Evolutionary conservation across 2,113 vertebrate species (phyloP).

Genomic region (Tricholaema leucomelas): DNA sequence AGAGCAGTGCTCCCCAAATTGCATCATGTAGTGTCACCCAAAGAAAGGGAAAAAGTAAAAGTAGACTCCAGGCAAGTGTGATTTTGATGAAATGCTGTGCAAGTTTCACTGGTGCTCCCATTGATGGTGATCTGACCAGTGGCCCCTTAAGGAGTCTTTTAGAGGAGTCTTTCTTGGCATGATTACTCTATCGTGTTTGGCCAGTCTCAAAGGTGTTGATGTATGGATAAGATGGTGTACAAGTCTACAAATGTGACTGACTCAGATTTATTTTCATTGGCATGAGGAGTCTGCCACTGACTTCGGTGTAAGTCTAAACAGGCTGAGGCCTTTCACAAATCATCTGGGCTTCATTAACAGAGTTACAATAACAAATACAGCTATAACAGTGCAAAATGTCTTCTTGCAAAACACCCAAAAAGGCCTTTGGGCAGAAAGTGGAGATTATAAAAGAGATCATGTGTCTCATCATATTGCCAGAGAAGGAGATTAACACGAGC

Average conservation of each 20-base stretch:
- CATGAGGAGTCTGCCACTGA: background rate
- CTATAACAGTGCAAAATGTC: background rate
- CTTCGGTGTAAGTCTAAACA: background rate
- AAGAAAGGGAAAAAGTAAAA: background rate
- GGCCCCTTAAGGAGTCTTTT: background rate
- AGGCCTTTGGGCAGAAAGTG: background rate
- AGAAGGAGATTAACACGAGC: background rate
- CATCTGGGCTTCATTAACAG: conserved; percentile 32
- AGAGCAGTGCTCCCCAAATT: background rate
- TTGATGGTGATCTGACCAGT: background rate
- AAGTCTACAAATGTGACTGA: background rate
- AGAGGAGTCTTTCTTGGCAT: background rate
- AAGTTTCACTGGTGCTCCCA: background rate
- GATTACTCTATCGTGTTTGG: background rate
- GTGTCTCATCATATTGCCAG: background rate
- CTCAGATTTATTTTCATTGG: background rate
- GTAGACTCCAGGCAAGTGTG: background rate
- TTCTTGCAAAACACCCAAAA: conserved; percentile 24
- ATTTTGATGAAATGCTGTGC: background rate
- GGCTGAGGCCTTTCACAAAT: background rate
- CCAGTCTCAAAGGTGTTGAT: background rate
- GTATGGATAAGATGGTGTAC: background rate
- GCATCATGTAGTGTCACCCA: background rate
- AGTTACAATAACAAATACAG: background rate
- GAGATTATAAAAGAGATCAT: background rate